These are phyloP conservation scores for Erynnis tages DNA, from an alignment of 2,888 invertebrate genomes.

Conservation along the genomic window DNA sequence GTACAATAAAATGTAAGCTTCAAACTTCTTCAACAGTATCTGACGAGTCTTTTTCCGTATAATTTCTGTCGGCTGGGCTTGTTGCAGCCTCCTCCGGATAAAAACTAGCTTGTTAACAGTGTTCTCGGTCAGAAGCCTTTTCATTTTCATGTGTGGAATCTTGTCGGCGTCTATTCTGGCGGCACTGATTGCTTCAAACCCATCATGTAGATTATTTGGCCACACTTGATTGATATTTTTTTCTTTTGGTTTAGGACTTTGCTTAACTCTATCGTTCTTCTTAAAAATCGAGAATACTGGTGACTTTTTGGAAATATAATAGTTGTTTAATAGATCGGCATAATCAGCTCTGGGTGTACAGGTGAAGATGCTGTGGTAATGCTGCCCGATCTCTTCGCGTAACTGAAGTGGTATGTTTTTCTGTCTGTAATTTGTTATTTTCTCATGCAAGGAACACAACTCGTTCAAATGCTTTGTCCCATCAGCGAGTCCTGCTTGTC, in stretches of 20 bases:
- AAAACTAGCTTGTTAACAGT: conserved; percentile 44
- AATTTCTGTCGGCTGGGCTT: conserved; percentile 41
- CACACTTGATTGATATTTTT: conserved; percentile 5
- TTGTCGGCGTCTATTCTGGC: too few species aligned
- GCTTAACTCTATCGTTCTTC: conserved; percentile 41
- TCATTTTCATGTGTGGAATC: too few species aligned
- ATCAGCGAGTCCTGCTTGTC: conserved; percentile 80
- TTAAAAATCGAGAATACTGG: conserved; percentile 38
- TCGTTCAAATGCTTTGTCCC: conserved; percentile 71
- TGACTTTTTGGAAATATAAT: conserved; percentile 41
- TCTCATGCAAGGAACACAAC: conserved; percentile 57
- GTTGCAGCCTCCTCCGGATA: conserved; percentile 46
- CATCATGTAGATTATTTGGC: background rate
- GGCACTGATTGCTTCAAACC: background rate
- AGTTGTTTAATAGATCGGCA: conserved; percentile 54
- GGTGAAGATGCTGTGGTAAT: conserved; percentile 78
- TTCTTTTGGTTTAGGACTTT: conserved; percentile 38
- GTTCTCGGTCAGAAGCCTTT: conserved; percentile 2
- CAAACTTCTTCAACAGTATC: conserved; percentile 47
- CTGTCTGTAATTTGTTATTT: conserved; percentile 51
- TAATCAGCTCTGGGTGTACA: conserved; percentile 65
- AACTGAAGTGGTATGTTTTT: conserved; percentile 57
- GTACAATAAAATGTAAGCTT: conserved; percentile 46
- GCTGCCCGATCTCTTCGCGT: conserved; percentile 73
- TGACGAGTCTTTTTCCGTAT: conserved; percentile 46